Evolutionary conservation across 2,888 invertebrate genomes (phyloP).

Genomic region (Autographa pulchrina): DNA sequence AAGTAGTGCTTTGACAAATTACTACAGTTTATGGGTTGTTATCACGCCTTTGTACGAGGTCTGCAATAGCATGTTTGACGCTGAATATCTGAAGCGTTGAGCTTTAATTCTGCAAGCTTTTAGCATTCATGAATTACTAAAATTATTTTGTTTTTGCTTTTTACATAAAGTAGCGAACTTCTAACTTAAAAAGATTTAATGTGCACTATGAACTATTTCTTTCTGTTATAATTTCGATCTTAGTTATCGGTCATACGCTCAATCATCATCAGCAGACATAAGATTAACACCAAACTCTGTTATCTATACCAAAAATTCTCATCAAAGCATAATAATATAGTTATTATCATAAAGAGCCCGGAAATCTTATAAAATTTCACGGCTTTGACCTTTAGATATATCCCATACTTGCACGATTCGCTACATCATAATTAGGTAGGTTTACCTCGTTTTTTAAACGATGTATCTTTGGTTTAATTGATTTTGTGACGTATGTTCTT

Average conservation of each 20-base stretch:
- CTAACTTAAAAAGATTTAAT: too few species aligned
- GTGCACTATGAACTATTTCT: too few species aligned
- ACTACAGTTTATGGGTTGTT: not conserved
- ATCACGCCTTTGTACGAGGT: not conserved
- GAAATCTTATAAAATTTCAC: not conserved
- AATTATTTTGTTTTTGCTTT: too few species aligned
- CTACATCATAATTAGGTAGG: not conserved
- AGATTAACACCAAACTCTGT: too few species aligned
- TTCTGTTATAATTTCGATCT: too few species aligned
- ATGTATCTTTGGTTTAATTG: not conserved
- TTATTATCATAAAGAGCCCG: not conserved
- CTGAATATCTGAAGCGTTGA: too few species aligned
- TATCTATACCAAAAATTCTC: not conserved
- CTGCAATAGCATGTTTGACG: not conserved
- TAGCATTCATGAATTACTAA: too few species aligned
- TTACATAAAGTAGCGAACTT: too few species aligned
- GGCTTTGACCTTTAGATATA: not conserved
- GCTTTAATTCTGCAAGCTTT: too few species aligned
- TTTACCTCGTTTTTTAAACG: constrained; percentile 1
- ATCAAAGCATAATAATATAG: not conserved
- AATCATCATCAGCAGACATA: too few species aligned
- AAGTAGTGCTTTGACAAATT: too few species aligned
- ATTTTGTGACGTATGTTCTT: not conserved
- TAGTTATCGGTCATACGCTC: too few species aligned
- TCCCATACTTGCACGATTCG: not conserved